Evolutionary conservation across 2,113 vertebrate genomes (phyloP).

Genomic region (human (Homo sapiens)): DNA sequence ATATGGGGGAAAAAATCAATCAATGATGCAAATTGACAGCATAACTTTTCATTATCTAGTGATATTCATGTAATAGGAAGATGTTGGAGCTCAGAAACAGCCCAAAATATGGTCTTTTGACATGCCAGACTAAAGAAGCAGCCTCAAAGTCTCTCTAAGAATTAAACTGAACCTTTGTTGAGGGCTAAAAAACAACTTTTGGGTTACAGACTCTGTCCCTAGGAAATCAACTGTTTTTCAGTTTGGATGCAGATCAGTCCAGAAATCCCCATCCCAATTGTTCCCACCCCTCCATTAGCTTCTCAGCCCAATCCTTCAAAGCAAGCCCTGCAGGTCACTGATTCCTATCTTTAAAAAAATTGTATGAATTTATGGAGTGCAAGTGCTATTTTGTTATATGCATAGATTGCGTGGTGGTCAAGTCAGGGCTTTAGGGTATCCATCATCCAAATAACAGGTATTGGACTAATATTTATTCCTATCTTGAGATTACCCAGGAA

Average conservation of each 20-base stretch:
- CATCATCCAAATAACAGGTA: background rate
- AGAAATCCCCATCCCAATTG: background rate
- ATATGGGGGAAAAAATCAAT: background rate
- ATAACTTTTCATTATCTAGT: background rate
- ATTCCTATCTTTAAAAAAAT: background rate
- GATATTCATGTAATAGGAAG: background rate
- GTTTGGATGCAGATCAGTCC: background rate
- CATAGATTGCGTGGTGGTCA: background rate
- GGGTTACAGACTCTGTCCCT: background rate
- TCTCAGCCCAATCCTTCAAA: background rate
- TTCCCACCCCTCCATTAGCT: background rate
- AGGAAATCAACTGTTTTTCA: background rate
- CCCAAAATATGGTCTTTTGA: background rate
- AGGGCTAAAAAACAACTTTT: background rate
- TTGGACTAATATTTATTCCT: background rate
- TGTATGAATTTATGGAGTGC: background rate
- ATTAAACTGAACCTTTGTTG: background rate
- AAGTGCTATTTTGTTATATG: background rate
- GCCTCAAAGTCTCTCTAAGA: background rate
- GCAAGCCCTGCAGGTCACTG: background rate
- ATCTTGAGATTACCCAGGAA: background rate
- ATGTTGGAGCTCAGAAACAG: background rate
- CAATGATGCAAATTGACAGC: background rate
- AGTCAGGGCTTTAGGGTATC: background rate
- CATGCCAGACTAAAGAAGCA: background rate